Conservation (phyloP, 2,113 vertebrate species). For the Petroica traversi region DNA sequence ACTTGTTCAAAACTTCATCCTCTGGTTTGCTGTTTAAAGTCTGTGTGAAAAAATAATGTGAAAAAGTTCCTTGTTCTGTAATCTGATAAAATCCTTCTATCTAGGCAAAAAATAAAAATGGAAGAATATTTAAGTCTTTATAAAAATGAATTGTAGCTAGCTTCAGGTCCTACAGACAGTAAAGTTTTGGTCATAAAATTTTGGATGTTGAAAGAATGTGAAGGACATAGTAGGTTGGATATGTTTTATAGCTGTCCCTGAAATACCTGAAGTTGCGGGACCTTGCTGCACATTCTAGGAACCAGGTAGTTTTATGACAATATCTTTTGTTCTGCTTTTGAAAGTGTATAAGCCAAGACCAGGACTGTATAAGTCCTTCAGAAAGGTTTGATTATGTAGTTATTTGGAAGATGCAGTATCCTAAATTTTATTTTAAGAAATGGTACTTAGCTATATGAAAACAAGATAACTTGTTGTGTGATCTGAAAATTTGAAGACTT, state of each 20-base stretch:
- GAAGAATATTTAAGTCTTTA: neutral
- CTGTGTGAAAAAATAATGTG: neutral
- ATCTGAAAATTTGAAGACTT: neutral
- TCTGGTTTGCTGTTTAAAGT: neutral
- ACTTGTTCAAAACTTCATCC: neutral
- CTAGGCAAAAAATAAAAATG: neutral
- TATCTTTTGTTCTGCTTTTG: neutral
- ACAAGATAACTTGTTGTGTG: neutral
- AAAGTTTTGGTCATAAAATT: neutral
- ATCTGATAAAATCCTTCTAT: neutral
- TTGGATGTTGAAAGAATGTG: neutral
- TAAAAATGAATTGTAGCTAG: neutral
- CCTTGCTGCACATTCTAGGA: neutral
- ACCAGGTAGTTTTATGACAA: rapidly evolving
- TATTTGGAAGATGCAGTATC: neutral
- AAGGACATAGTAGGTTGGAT: neutral
- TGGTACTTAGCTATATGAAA: neutral
- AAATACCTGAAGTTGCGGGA: neutral
- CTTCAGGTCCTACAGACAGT: neutral
- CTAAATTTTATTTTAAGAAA: neutral
- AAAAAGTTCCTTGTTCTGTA: neutral
- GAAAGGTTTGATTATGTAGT: neutral
- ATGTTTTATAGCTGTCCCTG: neutral
- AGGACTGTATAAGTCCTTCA: neutral
- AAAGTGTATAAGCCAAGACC: neutral